phyloP scores from a whole-genome alignment of 2,113 vertebrate genomes.

The Sebastes schlegelii region DNA sequence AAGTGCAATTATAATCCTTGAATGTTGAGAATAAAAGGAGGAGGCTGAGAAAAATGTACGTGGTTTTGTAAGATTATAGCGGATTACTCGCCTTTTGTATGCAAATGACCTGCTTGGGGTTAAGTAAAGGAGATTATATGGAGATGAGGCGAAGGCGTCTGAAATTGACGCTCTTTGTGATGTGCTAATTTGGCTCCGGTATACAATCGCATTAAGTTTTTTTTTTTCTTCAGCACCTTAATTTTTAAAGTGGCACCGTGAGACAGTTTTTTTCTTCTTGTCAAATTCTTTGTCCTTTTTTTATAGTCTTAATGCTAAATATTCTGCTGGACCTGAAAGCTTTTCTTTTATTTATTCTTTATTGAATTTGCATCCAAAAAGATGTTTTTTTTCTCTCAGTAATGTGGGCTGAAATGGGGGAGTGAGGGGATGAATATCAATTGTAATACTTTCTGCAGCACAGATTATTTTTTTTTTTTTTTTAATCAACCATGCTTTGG shows the following conservation, averaged over 20 bases:
- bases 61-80: slow-evolving; percentile 58
- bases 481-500: slow-evolving; percentile 25
- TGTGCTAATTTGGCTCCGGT: slow-evolving; percentile 62
- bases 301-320: slow-evolving; percentile 30
- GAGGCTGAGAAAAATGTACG: slow-evolving; percentile 52
- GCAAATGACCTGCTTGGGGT: slow-evolving; percentile 58
- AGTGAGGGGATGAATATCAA: slow-evolving; percentile 42
- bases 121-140: slow-evolving; percentile 64
- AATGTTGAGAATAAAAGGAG: slow-evolving; percentile 69
- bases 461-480: slow-evolving; percentile 6
- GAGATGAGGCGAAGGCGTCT: slow-evolving; percentile 42
- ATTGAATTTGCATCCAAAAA: slow-evolving; percentile 60
- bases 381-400: not conserved
- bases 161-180: slow-evolving; percentile 55
- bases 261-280: slow-evolving; percentile 45
- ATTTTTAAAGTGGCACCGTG: slow-evolving; percentile 59
- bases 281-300: slow-evolving; percentile 27
- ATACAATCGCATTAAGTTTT: slow-evolving; percentile 73
- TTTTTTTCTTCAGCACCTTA: slow-evolving; percentile 27
- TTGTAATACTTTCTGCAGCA: slow-evolving; percentile 25
- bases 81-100: slow-evolving; percentile 70
- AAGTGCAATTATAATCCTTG: slow-evolving; percentile 79
- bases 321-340: slow-evolving; percentile 32
- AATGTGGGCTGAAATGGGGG: slow-evolving; percentile 9
- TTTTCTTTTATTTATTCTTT: slow-evolving; percentile 23